Evolutionary conservation across 2,797 vertebrate genomes (phyloP).

Genomic region (Geotrypetes seraphini): DNA sequence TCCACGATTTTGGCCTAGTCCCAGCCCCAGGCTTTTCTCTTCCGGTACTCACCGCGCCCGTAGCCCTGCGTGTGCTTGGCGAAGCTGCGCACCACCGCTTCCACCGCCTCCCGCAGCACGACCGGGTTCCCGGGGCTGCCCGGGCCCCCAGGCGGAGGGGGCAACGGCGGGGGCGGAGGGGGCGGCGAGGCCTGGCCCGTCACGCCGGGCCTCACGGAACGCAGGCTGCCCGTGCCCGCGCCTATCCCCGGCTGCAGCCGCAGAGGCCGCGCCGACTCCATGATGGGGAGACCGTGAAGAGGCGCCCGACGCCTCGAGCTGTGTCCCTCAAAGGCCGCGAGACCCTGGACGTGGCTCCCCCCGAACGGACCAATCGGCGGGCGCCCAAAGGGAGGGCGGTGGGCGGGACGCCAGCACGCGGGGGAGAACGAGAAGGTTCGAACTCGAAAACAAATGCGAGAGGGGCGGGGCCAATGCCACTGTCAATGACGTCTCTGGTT

Average conservation of each 20-base stretch:
- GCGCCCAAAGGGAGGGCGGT: slow-evolving; percentile 7
- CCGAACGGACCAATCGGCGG: not conserved
- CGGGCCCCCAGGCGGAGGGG: slow-evolving; percentile 50
- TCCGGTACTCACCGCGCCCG: slow-evolving; percentile 70
- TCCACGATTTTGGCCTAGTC: too few species aligned
- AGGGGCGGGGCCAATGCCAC: too few species aligned
- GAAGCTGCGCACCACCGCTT: slow-evolving; percentile 92
- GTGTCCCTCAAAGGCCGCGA: not conserved
- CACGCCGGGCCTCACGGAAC: slow-evolving; percentile 72
- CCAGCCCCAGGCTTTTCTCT: too few species aligned
- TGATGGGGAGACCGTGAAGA: too few species aligned
- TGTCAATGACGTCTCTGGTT: too few species aligned
- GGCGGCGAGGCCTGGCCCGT: slow-evolving; percentile 57
- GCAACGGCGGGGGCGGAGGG: slow-evolving; percentile 57
- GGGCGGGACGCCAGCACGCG: not conserved
- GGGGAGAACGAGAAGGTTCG: not conserved
- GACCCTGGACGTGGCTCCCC: slow-evolving; percentile 1
- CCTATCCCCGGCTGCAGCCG: slow-evolving; percentile 73
- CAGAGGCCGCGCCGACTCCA: slow-evolving; percentile 74
- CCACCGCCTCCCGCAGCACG: slow-evolving; percentile 87
- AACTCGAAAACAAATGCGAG: too few species aligned
- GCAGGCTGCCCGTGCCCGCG: slow-evolving; percentile 62
- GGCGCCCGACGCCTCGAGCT: too few species aligned
- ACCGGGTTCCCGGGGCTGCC: slow-evolving; percentile 74
- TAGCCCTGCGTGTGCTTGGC: slow-evolving; percentile 94